Evolutionary conservation across 2,797 vertebrate species (phyloP).

Genomic region (Sebastes cheni): DNA sequence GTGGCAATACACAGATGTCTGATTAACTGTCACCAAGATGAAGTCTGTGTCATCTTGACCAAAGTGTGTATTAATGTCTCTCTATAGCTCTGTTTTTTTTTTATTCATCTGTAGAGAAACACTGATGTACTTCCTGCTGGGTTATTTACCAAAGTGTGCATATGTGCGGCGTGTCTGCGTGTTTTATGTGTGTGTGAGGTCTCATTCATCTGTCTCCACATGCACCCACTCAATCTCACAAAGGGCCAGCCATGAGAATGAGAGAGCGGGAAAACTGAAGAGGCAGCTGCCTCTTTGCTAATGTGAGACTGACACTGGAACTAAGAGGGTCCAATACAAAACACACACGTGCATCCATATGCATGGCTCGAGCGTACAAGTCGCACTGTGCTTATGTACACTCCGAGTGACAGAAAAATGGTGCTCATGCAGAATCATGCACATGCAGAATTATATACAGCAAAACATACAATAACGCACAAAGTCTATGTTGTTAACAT

Average conservation of each 20-base stretch:
- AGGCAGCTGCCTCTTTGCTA: slow-evolving; percentile 81
- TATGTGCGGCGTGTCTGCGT: slow-evolving; percentile 39
- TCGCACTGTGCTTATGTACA: slow-evolving; percentile 4
- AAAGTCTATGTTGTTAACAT: slow-evolving; percentile 38
- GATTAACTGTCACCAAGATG: slow-evolving; percentile 68
- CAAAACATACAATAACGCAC: slow-evolving; percentile 23
- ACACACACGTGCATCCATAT: slow-evolving; percentile 73
- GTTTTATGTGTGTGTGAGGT: slow-evolving; percentile 60
- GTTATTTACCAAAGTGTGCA: slow-evolving; percentile 76
- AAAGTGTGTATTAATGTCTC: slow-evolving; percentile 68
- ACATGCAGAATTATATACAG: background rate
- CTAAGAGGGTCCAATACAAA: slow-evolving; percentile 73
- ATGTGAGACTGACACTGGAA: slow-evolving; percentile 71
- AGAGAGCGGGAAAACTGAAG: slow-evolving; percentile 75
- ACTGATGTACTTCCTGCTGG: slow-evolving; percentile 77
- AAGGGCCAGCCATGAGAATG: slow-evolving; percentile 73
- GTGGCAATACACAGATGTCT: slow-evolving; percentile 75
- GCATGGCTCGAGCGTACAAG: slow-evolving; percentile 27
- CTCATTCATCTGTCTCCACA: slow-evolving; percentile 81
- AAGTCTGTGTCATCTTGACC: slow-evolving; percentile 72
- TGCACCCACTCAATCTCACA: slow-evolving; percentile 79
- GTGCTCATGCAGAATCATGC: background rate
- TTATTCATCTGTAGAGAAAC: slow-evolving; percentile 74
- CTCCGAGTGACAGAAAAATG: background rate
- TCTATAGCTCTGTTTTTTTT: slow-evolving; percentile 52